Evolutionary conservation across 2,888 invertebrate genomes (phyloP), one percentile per base, ranked within the genome.

Genomic region (Adela reaumurella): DNA sequence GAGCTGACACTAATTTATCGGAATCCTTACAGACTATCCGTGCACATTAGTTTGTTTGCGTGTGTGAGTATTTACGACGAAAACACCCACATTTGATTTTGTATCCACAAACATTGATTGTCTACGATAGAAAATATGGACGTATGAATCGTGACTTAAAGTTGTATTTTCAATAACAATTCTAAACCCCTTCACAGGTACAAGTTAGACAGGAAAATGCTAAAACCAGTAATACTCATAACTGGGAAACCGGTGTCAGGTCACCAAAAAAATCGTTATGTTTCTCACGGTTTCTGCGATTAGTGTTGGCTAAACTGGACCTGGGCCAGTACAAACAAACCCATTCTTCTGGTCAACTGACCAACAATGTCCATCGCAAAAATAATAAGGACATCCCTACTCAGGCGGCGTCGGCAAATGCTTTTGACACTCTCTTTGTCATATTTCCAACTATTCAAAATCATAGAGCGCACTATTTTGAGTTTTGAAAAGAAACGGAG

Each of bases 311-410:
- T 57, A 59, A 63, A 64, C 62, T 67, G 64, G 65, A 61, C 64
- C 64, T 62, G 64, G 64, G 57, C 70, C 67, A 69, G 68, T 62
- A 61, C 68, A 67, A 70, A 71, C 70, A 70, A 61, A 63, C 61
- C 61, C 55, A 57, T 58, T 55, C 65, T 66, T 65, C 71, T 68
- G 77, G 77, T 77, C 77, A 77, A 74, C 71, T 68, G 72, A 57
- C 54, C 64, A 62, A 70, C 69, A 74, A 74, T 68, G 67, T 63
- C 70, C 69, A 60, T 58, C 61, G 61, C 63, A 64, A 65, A 63
- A 68, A 70, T 65, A 35, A 35, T 35, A 11, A 3, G 35, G 67
- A 70, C 73, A 72, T 74, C 76, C 76, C 76, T 69, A 66, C 64
- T 68, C 62, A 67, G 63, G 63, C 56, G 55, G 58, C 57, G 59